Percentiles rank a stretch among this genome's conserved stretches.
These are phyloP conservation scores for Synergus laeviventris DNA, from an alignment of 2,888 invertebrate genomes.

Conservation along the genomic window DNA sequence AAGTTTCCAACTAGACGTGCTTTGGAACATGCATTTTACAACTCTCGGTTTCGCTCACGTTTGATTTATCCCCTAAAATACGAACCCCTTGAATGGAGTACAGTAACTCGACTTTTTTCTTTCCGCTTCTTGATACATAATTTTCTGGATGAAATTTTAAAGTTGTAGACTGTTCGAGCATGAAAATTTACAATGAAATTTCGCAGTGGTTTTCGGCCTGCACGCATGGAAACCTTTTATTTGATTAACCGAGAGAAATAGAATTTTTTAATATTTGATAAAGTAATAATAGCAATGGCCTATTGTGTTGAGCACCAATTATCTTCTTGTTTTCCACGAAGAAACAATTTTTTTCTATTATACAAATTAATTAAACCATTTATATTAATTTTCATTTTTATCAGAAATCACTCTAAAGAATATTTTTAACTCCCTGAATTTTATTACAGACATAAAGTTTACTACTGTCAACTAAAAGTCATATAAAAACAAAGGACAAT, in stretches of 20 bases:
- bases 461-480: no score
- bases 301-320: neutral
- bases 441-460: no score
- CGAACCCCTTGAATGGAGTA: slow-evolving; percentile 19
- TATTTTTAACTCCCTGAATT: no score
- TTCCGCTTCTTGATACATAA: neutral
- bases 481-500: no score
- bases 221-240: slow-evolving; percentile 22
- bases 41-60: slow-evolving; percentile 36
- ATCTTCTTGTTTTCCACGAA: slow-evolving; percentile 10
- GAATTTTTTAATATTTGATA: slow-evolving; percentile 16
- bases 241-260: neutral
- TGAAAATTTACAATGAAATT: slow-evolving; percentile 10
- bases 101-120: slow-evolving; percentile 2
- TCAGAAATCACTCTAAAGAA: neutral
- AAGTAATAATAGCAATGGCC: slow-evolving; percentile 9
- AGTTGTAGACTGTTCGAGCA: slow-evolving; percentile 16
- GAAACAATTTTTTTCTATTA: neutral
- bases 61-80: neutral
- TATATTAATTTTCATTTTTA: neutral
- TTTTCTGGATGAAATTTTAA: slow-evolving; percentile 18
- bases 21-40: slow-evolving; percentile 50
- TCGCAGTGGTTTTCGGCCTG: neutral
- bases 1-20: slow-evolving; percentile 46
- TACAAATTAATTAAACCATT: slow-evolving; percentile 5